Conservation (phyloP, 2,113 vertebrate species). For the Rallus limicola region DNA sequence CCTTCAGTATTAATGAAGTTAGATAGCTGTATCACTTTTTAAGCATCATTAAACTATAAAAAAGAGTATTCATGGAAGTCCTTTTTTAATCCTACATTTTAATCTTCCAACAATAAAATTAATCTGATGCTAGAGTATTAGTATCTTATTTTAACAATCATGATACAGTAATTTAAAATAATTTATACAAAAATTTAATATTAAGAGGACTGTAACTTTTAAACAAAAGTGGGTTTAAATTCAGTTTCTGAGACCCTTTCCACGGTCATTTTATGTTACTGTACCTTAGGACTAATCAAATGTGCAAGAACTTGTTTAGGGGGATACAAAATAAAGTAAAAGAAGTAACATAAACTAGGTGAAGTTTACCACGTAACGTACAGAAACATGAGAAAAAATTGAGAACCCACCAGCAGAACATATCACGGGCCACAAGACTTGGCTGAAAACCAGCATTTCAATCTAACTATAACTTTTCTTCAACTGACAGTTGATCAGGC, state of each 20-base stretch:
- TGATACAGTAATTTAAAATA: neutral
- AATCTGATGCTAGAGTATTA: neutral
- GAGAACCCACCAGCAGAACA: neutral
- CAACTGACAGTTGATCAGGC: neutral
- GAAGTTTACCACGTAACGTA: neutral
- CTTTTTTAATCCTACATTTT: neutral
- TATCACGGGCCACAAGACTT: neutral
- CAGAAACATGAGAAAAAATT: neutral
- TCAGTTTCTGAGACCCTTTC: neutral
- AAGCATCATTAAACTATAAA: neutral
- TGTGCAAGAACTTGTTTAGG: neutral
- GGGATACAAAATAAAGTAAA: neutral
- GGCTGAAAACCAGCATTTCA: neutral
- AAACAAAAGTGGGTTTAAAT: neutral
- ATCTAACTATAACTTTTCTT: neutral
- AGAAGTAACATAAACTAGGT: neutral
- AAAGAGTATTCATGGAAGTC: neutral
- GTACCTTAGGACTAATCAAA: neutral
- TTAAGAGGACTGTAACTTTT: neutral
- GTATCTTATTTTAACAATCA: neutral
- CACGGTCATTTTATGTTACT: neutral
- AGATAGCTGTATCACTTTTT: neutral
- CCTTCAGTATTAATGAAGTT: neutral
- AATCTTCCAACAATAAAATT: neutral
- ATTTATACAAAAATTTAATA: no score